Evolutionary conservation across 2,888 invertebrate species (phyloP).

Genomic region (Thecocarcelia acutangulata): DNA sequence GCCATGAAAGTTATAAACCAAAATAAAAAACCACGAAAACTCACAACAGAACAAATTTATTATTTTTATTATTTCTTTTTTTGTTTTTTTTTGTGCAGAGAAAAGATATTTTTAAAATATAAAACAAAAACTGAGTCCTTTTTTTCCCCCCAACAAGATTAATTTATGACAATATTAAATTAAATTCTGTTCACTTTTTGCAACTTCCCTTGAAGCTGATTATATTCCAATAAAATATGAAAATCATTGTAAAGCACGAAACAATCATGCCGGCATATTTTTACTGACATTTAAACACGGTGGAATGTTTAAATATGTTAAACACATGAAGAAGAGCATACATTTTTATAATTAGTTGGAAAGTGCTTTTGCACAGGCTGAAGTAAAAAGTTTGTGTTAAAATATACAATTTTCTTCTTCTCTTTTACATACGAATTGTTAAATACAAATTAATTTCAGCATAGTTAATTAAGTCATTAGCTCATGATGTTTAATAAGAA

Average conservation of each 20-base stretch:
- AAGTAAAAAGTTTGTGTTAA: not conserved
- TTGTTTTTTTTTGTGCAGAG: slow-evolving; percentile 8
- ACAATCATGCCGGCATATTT: slow-evolving; percentile 39
- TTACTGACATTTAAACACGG: slow-evolving; percentile 28
- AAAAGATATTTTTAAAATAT: slow-evolving; percentile 26
- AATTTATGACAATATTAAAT: slow-evolving; percentile 67
- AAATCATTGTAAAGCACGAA: slow-evolving; percentile 40
- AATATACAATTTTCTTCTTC: slow-evolving; percentile 23
- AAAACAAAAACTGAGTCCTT: slow-evolving; percentile 35
- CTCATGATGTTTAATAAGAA: slow-evolving; percentile 19
- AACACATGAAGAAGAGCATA: not conserved
- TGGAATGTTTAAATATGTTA: slow-evolving; percentile 32
- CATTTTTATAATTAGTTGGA: too few species aligned
- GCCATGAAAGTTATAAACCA: slow-evolving; percentile 35
- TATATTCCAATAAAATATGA: slow-evolving; percentile 44
- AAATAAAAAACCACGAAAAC: slow-evolving; percentile 9
- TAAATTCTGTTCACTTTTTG: slow-evolving; percentile 24
- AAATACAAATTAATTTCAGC: slow-evolving; percentile 51
- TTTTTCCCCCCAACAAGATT: slow-evolving; percentile 45
- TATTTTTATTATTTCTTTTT: too few species aligned
- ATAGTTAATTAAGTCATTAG: slow-evolving; percentile 60
- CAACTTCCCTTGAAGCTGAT: slow-evolving; percentile 14
- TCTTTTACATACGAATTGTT: slow-evolving; percentile 34
- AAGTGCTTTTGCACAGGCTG: not conserved
- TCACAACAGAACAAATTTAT: not conserved